Base-by-base conservation (phyloP, 2,113 vertebrate genomes). In the Ailurus styani region DNA sequence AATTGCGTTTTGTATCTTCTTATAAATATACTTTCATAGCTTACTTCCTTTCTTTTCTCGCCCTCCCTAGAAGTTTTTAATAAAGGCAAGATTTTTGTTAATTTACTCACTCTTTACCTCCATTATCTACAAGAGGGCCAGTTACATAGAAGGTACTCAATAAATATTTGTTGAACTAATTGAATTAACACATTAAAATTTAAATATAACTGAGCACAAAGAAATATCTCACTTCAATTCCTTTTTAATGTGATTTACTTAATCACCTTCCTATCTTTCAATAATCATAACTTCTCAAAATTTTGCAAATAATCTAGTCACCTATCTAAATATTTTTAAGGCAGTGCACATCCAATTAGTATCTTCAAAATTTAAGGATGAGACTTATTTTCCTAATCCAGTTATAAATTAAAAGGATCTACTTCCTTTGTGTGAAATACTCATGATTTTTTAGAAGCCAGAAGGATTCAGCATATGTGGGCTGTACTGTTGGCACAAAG, bases 381-480 rank as follows among this genome's bases (percentile, higher is more conserved):
- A n/a, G 8, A 87, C 27, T 60, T 87, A 91, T 90, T 95, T 89
- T 66, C 21, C 14, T 89, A 78, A 75, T 73, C 5, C 7, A 85
- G 11, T 91, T 75, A 87, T 52, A 86, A 72, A 87, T 90, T 93
- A 15, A 93, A 96, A 91, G 40, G 11, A 27, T 82, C 40, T 73
- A 50, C 79, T 96, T 83, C 17, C 90, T 85, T 62, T 78, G 11
- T 57, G 57, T 94, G 86, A 95, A 96, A 93, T 52, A 66, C 8
- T 90, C 79, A 50, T 47, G 42, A 91, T 73, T 72, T 45, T 81
- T 95, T 86, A 83, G 66, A 60, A 96, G 72, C 77, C 60, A 97
- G 75, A 98, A 97, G 86, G 72, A 93, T 47, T 95, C 37, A 97
- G 90, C 70, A 96, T 50, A 73, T 17, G 83, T 90, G 37, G 87